Evolutionary conservation across 2,113 vertebrate genomes (phyloP).

Genomic region (Hirundichthys speculiger): DNA sequence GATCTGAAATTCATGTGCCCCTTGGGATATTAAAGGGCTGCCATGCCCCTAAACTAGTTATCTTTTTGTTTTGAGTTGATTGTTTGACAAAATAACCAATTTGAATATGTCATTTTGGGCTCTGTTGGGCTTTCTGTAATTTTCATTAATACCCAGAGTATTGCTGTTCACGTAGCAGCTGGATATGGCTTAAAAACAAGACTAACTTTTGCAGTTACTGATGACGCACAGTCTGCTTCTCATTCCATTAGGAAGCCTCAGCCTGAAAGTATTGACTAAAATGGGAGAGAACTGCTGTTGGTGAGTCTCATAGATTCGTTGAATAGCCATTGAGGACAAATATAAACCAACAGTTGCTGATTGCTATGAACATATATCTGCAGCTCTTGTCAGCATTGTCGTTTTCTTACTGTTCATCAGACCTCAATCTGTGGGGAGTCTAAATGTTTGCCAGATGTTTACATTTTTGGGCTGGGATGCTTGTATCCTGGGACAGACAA

Average conservation of each 20-base stretch:
- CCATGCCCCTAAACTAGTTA: too few relatives aligned
- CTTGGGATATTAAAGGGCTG: too few relatives aligned
- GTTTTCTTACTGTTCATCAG: constrained; percentile 47
- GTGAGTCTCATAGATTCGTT: background rate
- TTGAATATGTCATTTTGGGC: too few relatives aligned
- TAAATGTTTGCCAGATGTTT: constrained; percentile 83
- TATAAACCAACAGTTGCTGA: constrained; percentile 4
- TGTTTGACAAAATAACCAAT: too few relatives aligned
- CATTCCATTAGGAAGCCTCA: background rate
- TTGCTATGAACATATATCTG: constrained; percentile 12
- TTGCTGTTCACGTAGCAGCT: too few relatives aligned
- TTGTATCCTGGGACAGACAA: constrained; percentile 69
- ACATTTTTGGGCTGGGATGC: constrained; percentile 76
- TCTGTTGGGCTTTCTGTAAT: too few relatives aligned
- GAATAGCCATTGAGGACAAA: constrained; percentile 2
- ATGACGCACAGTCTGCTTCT: background rate
- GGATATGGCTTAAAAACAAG: background rate
- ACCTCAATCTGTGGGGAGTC: constrained; percentile 53
- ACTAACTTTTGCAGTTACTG: background rate
- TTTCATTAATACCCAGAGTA: too few relatives aligned
- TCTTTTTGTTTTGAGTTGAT: too few relatives aligned
- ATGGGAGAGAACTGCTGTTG: background rate
- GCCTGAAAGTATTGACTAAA: constrained; percentile 19
- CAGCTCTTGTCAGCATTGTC: constrained; percentile 1
- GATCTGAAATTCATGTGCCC: background rate